Base-by-base conservation (phyloP, 2,888 invertebrate genomes). In the Caenorhabditis imperialis region DNA sequence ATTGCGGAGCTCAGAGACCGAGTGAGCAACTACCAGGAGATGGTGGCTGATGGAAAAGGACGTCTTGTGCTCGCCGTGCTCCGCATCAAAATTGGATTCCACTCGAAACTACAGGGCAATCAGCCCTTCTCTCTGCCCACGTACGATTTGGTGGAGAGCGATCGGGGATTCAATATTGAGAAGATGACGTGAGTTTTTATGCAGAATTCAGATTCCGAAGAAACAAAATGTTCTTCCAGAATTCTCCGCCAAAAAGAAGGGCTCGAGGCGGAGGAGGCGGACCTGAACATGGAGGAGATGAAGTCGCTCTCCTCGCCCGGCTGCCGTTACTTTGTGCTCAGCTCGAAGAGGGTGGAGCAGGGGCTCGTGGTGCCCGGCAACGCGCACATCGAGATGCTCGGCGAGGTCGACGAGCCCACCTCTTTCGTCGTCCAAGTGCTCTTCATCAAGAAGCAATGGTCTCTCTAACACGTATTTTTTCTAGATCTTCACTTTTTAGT, bases 301-400 rank as follows among this genome's bases (percentile, higher is more conserved):
- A 38, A n/a, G 12, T 14, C n/a, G 3, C 18, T 70, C 37, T 20
- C 44, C 5, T n/a, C 45, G 2, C 72, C 72, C 14, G 72, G 72
- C 10, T 44, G 42, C 7, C 53, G 33, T n/a, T 48, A 58, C 33
- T 72, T 16, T 14, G 30, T 22, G 7, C 23, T 72, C 33, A 8
- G 33, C 3, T 5, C 23, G 0, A 2, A 10, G 16, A 25, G 47
- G 12, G 2, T 12, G 0, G 63, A 72, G 35, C 16, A 35, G 2
- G n/a, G 18, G 8, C 37, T 60, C 4, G 10, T 72, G n/a, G 63
- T 63, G 0, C 72, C 72, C n/a, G 72, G 72, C 33, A 58, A 53
- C 22, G 72, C 72, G n/a, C 72, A 72, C 35, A 58, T 72, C 8
- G 63, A 65, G 18, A 4, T 72, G 10, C 35, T 14, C 4, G 72